A percentile compares a stretch with the other conserved stretches of the same genome.
These are phyloP conservation scores for Chromoteleia sp. DNA, from an alignment of 2,888 invertebrate species.

Conservation along the genomic window DNA sequence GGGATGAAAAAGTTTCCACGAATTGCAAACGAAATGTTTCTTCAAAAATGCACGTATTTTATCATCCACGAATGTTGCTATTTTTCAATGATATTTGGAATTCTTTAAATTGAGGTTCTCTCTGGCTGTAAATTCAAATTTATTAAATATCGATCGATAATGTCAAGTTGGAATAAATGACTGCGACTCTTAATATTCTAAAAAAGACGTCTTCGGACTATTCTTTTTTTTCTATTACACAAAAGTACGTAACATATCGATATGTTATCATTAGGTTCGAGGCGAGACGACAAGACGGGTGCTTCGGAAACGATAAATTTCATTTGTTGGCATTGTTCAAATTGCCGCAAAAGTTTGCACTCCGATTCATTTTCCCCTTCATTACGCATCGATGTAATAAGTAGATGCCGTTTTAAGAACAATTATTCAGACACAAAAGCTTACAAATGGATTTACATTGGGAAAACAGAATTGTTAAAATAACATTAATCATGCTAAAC, in stretches of 20 bases:
- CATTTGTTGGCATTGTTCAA: slow-evolving; percentile 43
- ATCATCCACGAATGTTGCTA: neutral
- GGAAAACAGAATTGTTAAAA: too few species aligned
- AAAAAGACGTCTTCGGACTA: neutral
- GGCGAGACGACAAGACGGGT: slow-evolving; percentile 4
- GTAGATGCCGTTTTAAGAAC: too few species aligned
- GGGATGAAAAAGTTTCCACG: slow-evolving; percentile 17
- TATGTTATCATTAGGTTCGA: slow-evolving; percentile 36
- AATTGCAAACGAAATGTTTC: slow-evolving; percentile 21
- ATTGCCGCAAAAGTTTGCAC: slow-evolving; percentile 42
- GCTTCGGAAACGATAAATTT: slow-evolving; percentile 41
- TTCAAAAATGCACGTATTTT: neutral
- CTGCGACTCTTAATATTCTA: slow-evolving; percentile 3
- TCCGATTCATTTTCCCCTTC: too few species aligned
- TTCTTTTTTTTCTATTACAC: neutral
- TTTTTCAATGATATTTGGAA: slow-evolving; percentile 13
- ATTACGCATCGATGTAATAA: too few species aligned
- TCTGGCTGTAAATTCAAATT: neutral
- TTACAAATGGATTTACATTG: too few species aligned
- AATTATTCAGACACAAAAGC: too few species aligned
- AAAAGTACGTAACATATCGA: slow-evolving; percentile 22
- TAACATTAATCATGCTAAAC: too few species aligned
- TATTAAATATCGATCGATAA: neutral
- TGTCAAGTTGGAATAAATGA: slow-evolving; percentile 8
- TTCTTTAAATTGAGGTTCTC: neutral